These are phyloP conservation scores for Gyrodactylus salaris DNA, from an alignment of 1,140 invertebrate genomes.

Conservation along the genomic window DNA sequence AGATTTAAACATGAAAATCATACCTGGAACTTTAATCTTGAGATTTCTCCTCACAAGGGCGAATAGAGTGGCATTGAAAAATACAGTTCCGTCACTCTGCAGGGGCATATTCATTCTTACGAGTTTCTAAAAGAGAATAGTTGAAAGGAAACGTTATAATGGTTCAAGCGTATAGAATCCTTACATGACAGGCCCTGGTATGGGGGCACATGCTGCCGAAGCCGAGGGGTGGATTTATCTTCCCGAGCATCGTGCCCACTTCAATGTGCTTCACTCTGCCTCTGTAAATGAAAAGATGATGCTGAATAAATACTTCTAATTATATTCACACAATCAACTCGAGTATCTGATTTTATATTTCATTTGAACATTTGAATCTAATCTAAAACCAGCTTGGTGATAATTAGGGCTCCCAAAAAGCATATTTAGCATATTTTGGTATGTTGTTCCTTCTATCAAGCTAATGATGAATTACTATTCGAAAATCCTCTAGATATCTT, in stretches of 20 bases:
- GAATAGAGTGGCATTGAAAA: constrained; percentile 94
- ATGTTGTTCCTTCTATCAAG: too few species aligned
- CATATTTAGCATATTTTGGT: too few species aligned
- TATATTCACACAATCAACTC: too few species aligned
- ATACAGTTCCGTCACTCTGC: constrained; percentile 88
- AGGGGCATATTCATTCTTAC: constrained; percentile 99
- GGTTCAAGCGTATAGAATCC: constrained; percentile 3
- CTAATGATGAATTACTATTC: too few species aligned
- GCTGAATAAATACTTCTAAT: neutral
- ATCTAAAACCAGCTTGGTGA: too few species aligned
- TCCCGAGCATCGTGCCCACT: constrained; percentile 7
- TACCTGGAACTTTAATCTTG: constrained; percentile 8
- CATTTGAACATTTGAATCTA: too few species aligned
- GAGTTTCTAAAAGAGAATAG: constrained; percentile 33
- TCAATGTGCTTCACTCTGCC: constrained; percentile 8
- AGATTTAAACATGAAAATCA: neutral
- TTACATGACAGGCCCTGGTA: constrained; percentile 6
- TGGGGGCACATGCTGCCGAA: constrained; percentile 9
- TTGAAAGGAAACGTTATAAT: neutral
- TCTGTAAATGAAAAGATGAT: constrained; percentile 2
- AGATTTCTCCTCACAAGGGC: constrained; percentile 54
- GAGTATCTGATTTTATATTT: too few species aligned
- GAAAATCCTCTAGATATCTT: too few species aligned
- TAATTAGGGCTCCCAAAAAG: too few species aligned
- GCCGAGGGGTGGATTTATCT: constrained; percentile 9